Conservation (phyloP, 1,140 invertebrate species). For the Drosophila takahashii region DNA sequence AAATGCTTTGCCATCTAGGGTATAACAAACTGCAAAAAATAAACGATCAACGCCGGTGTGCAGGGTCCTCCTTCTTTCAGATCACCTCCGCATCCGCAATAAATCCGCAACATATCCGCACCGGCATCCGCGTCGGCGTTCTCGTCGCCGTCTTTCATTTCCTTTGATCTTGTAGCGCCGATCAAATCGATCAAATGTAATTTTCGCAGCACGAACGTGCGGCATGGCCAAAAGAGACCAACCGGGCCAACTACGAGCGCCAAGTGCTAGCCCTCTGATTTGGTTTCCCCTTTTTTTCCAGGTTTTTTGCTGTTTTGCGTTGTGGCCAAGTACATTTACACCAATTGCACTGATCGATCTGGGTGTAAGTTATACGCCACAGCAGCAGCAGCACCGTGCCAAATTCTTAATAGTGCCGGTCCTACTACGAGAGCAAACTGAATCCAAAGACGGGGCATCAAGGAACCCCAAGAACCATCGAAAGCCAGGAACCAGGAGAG, state of each 20-base stretch:
- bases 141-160: slow-evolving; percentile 70
- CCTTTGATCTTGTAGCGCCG: slow-evolving; percentile 84
- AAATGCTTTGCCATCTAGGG: slow-evolving; percentile 20
- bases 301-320: slow-evolving; percentile 5
- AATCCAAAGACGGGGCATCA: slow-evolving; percentile 7
- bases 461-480: slow-evolving; percentile 15
- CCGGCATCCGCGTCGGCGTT: slow-evolving; percentile 48
- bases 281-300: slow-evolving; percentile 4
- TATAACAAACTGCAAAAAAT: slow-evolving; percentile 16
- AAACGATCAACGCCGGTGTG: slow-evolving; percentile 23
- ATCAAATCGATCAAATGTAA: slow-evolving; percentile 85
- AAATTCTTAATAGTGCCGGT: slow-evolving; percentile 83
- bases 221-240: slow-evolving; percentile 57
- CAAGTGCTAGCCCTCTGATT: slow-evolving; percentile 62
- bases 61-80: slow-evolving; percentile 38
- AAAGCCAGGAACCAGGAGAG: slow-evolving; percentile 18
- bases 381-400: slow-evolving; percentile 67
- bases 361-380: slow-evolving; percentile 82
- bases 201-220: slow-evolving; percentile 83
- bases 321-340: slow-evolving; percentile 79
- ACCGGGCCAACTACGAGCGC: slow-evolving; percentile 52
- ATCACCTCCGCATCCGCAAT: slow-evolving; percentile 33
- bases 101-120: slow-evolving; percentile 39
- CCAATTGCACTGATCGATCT: slow-evolving; percentile 84
- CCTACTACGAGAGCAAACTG: slow-evolving; percentile 58